Evolutionary conservation across 2,888 invertebrate species (phyloP), one percentile per base, ranked within the genome.

Genomic region (Uloborus plumipes): DNA sequence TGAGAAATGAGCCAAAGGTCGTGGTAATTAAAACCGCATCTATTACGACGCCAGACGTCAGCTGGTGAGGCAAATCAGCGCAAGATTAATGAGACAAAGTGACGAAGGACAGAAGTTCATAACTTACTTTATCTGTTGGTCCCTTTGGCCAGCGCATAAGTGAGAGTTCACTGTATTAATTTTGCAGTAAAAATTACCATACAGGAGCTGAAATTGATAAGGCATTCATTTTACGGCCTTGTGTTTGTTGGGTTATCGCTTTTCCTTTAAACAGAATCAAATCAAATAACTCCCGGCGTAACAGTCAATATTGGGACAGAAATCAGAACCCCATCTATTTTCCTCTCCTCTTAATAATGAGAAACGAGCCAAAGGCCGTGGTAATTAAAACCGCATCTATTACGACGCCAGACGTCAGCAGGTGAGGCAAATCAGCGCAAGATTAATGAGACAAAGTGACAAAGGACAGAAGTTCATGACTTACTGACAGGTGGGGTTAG

Each of bases 361-460:
- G 31, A 51, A 69, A 69, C 69, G 53, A 47, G n/a, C 22, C 9
- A 51, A n/a, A 18, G 51, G 39, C 26, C 26, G 16, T 26, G 59
- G 39, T n/a, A 18, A 76, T 69, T 62, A 76, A 69, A 69, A 69
- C 11, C 53, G 15, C 47, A 76, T 76, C 76, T 62, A 62, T 76
- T 49, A 76, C 61, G n/a, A 76, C 76, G 53, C 69, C 31, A 51
- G 58, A 64, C 75, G 59, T 39, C 61, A 59, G 22, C 18, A 6
- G n/a, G 69, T 67, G 61, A 69, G 13, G 39, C 51, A 69, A 69
- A 76, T 62, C 31, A 53, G 11, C 39, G 13, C 14, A 16, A 61
- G 76, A 76, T 76, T 69, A 62, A 76, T 76, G 39, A 39, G n/a
- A 39, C 16, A 18, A 47, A 18, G 59, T 22, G 53, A 51, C 49